Base-by-base conservation (phyloP, 2,797 vertebrate genomes). In the Coregonus ussuriensis region DNA sequence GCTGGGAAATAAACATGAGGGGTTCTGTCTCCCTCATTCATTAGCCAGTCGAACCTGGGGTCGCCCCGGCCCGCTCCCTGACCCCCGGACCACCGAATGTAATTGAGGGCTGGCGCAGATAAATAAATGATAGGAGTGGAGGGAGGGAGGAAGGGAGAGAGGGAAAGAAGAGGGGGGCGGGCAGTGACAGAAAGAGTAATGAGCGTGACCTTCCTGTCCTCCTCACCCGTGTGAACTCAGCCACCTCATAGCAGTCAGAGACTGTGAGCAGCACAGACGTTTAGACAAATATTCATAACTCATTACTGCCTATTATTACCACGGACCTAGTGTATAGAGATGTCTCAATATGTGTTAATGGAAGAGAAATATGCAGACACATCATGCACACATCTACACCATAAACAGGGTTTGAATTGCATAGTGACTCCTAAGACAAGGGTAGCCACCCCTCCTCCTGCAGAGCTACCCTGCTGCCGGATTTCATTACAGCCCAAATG, bases 1-100 rank as follows among this genome's bases (percentile, higher is more conserved):
- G 74, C 56, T 80, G 81, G 81, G 84, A 90, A 86, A 91, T 88
- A 90, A 90, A 87, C 84, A 86, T 83, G 81, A 82, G 88, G 79
- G 76, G 74, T 74, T 79, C 79, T 81, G 41, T 70, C 77, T 80
- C 70, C 25, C 14, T 71, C 72, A 77, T 84, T 86, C 83, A 86
- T 88, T 86, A 89, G 77, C 74, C 66, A 79, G 73, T 81, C 72
- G 74, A 82, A 86, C 81, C 75, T 37, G 71, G 71, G 81, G 84
- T 89, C 77, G 82, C 47, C 77, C 52, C 6, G 70, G 73, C 65
- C 73, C 35, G 69, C 83, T 77, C 81, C 62, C 63, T 74, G 66
- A 62, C 72, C 81, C 83, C 54, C 41, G 21, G 72, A 76, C 83
- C 81, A 52, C 68, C 51, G 69, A 80, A 68, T 83, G 77, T 82